These are phyloP conservation scores for Cnemophilus loriae DNA, from an alignment of 2,113 vertebrate genomes.

Conservation along the genomic window DNA sequence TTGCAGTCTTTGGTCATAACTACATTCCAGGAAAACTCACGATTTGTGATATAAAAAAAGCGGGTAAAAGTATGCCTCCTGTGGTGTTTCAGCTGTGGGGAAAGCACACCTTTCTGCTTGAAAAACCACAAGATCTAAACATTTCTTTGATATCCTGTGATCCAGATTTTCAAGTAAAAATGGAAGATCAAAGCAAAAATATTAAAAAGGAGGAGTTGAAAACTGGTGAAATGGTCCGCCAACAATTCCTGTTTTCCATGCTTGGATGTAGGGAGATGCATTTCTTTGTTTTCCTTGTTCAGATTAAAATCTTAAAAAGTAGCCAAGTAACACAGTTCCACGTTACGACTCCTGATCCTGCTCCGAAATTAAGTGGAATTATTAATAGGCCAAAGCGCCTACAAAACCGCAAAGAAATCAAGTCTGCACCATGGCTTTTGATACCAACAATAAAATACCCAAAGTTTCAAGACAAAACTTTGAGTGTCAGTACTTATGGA, in stretches of 20 bases:
- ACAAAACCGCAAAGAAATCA: constrained; percentile 71
- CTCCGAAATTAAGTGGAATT: constrained; percentile 79
- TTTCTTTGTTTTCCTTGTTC: constrained; percentile 79
- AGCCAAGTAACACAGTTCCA: constrained; percentile 73
- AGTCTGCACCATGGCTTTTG: constrained; percentile 69
- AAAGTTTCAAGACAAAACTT: constrained; percentile 78
- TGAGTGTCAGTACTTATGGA: constrained; percentile 81
- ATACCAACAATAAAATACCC: constrained; percentile 71
- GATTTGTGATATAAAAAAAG: constrained; percentile 79
- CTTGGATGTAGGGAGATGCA: constrained; percentile 69
- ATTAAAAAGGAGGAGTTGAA: constrained; percentile 81
- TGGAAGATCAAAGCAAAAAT: constrained; percentile 75
- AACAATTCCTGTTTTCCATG: constrained; percentile 76
- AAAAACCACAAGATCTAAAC: constrained; percentile 78
- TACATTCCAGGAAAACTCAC: constrained; percentile 86
- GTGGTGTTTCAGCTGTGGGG: constrained; percentile 94
- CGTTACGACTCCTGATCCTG: constrained; percentile 79
- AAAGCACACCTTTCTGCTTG: constrained; percentile 81
- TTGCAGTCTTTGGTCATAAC: constrained; percentile 85
- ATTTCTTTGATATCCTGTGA: constrained; percentile 74
- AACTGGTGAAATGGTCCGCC: constrained; percentile 76
- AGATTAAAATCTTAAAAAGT: constrained; percentile 69
- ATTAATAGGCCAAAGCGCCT: constrained; percentile 37
- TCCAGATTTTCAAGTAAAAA: constrained; percentile 81
- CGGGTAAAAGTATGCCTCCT: constrained; percentile 80